These are phyloP conservation scores for Pantherophis guttatus DNA, from an alignment of 2,113 vertebrate genomes.

Conservation along the genomic window DNA sequence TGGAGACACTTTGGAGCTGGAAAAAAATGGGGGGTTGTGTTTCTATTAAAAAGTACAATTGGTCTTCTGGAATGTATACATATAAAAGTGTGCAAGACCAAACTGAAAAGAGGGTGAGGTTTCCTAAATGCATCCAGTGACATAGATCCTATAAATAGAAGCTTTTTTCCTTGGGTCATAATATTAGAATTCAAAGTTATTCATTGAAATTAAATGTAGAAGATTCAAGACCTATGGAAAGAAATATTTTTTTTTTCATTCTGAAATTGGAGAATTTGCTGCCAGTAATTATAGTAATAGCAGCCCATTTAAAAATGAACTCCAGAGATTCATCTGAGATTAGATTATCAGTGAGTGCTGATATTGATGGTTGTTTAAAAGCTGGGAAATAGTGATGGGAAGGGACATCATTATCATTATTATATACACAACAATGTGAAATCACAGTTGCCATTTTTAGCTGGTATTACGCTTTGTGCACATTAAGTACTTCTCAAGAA, in stretches of 20 bases:
- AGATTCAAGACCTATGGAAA: not conserved
- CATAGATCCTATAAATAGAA: not conserved
- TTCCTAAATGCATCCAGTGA: not conserved
- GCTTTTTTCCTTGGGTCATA: not conserved
- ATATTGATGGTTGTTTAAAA: not conserved
- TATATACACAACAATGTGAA: not conserved
- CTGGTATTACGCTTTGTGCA: not conserved
- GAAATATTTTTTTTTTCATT: not conserved
- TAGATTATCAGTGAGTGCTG: not conserved
- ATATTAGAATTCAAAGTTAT: not conserved
- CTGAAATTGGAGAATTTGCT: not conserved
- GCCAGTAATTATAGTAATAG: not conserved
- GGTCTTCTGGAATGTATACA: not conserved
- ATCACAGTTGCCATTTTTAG: not conserved
- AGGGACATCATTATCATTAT: not conserved
- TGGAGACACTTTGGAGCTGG: not conserved
- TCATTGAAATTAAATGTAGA: not conserved
- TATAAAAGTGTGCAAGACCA: not conserved
- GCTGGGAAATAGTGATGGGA: not conserved
- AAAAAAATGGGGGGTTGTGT: not conserved
- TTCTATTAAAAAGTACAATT: not conserved
- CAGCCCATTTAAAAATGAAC: not conserved
- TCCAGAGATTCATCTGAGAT: not conserved
- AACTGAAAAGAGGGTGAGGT: not conserved
- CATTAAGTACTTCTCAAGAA: not conserved